Base-by-base conservation (phyloP, 2,113 vertebrate species). In the Oryzias melastigma region DNA sequence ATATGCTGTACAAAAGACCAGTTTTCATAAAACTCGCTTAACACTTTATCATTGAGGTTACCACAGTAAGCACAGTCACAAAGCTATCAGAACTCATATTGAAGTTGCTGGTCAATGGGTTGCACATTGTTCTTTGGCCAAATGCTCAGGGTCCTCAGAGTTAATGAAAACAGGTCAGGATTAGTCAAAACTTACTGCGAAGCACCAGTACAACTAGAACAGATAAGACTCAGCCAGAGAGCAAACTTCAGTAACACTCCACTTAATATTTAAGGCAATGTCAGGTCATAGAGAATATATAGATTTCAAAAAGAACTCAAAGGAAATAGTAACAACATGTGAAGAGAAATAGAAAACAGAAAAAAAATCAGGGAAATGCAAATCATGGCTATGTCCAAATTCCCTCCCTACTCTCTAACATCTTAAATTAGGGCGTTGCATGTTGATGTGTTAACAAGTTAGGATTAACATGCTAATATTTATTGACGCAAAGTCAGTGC, bases 261-360 rank as follows among this genome's bases (percentile, higher is more conserved):
- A 74, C 68, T 85, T 78, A 47, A 75, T 79, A 85, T 85, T 87
- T 90, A 92, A 92, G 90, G 89, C 91, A 83, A 86, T 88, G 73
- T 60, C 88, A 74, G 78, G 81, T 81, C 54, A 81, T 73, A 62
- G 16, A 78, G 51, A 35, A 12, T 35, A 35, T 35, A 35, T 2
- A 35, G 35, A 12, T 35, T 61, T 52, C n/a, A 62, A 14, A 59
- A 69, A 35, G 17, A 8, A 50, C 52, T 63, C 15, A 18, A 49
- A 59, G 7, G 55, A 4, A 47, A 47, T 40, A 29, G 59, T 61
- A 68, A n/a, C n/a, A n/a, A 27, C 47, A 48, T 27, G 52, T 15
- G 18, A 49, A 5, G 17, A 46, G 46, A 17, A 47, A 47, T 18
- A 1, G 6, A 29, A 52, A 50, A 15, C 61, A 43, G 22, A 7